Conservation (phyloP, 2,888 invertebrate genomes). For the Lepidocyrtoides sp. region DNA sequence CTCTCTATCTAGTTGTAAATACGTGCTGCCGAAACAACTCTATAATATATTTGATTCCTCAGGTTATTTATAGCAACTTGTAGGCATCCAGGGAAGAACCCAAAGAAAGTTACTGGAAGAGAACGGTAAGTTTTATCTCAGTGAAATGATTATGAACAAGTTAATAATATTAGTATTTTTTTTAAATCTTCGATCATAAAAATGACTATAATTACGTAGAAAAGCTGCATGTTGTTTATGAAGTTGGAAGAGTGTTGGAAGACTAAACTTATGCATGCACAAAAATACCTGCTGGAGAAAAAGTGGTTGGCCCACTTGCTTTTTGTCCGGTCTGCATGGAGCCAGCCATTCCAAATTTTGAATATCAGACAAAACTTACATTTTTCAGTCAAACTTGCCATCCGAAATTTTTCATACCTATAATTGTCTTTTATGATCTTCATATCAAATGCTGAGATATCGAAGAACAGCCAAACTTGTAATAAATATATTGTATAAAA, state of each 20-base stretch:
- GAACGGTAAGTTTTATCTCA: conserved; percentile 14
- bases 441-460: too few relatives aligned
- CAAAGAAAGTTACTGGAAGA: conserved; percentile 26
- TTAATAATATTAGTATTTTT: not conserved
- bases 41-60: not conserved
- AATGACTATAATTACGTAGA: not conserved
- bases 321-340: not conserved
- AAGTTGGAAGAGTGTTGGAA: not conserved
- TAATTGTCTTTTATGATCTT: not conserved
- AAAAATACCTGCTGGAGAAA: not conserved
- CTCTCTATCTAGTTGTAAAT: not conserved
- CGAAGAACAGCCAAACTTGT: not conserved
- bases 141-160: not conserved
- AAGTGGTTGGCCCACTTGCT: conserved; percentile 31
- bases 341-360: conserved; percentile 1
- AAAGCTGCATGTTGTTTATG: not conserved
- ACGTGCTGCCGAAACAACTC: too few relatives aligned
- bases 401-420: not conserved
- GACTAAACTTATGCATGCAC: not conserved
- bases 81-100: not conserved
- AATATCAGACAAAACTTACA: not conserved
- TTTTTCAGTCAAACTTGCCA: not conserved
- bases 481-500: too few relatives aligned
- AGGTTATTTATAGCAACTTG: conserved; percentile 1
- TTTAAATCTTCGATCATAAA: not conserved